Evolutionary conservation across 2,113 vertebrate genomes (phyloP).

Genomic region (Terrapene triunguis): DNA sequence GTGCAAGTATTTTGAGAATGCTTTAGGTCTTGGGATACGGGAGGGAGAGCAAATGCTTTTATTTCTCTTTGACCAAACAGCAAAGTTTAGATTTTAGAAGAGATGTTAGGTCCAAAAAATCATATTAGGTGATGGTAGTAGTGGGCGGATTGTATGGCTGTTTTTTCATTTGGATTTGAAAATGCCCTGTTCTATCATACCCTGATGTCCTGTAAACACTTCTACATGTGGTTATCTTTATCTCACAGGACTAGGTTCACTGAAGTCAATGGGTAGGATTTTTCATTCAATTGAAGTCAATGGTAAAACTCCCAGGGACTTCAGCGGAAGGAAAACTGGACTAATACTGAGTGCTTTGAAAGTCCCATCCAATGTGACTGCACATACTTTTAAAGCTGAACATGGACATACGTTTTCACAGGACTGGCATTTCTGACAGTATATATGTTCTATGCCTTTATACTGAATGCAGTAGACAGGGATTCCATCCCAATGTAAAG

Average conservation of each 20-base stretch:
- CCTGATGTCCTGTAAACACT: too few species aligned
- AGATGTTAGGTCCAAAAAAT: not conserved
- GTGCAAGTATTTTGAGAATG: not conserved
- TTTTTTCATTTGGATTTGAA: not conserved
- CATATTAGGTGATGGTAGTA: not conserved
- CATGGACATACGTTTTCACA: not conserved
- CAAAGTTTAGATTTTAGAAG: not conserved
- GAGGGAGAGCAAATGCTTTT: not conserved
- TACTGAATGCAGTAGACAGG: not conserved
- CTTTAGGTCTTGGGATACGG: not conserved
- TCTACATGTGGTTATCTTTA: not conserved
- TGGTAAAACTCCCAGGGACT: accelerated
- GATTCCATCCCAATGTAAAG: not conserved
- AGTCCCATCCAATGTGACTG: accelerated
- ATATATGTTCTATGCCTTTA: not conserved
- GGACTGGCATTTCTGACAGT: accelerated
- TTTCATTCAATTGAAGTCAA: not conserved
- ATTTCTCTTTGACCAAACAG: not conserved
- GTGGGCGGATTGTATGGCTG: not conserved
- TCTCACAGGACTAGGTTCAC: not conserved
- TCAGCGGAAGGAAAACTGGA: not conserved
- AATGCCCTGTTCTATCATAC: too few species aligned
- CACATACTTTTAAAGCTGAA: not conserved
- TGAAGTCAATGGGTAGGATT: not conserved
- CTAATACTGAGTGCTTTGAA: not conserved